These are phyloP conservation scores for Tryphoninae sp. DNA, from an alignment of 2,888 invertebrate genomes.

Conservation along the genomic window DNA sequence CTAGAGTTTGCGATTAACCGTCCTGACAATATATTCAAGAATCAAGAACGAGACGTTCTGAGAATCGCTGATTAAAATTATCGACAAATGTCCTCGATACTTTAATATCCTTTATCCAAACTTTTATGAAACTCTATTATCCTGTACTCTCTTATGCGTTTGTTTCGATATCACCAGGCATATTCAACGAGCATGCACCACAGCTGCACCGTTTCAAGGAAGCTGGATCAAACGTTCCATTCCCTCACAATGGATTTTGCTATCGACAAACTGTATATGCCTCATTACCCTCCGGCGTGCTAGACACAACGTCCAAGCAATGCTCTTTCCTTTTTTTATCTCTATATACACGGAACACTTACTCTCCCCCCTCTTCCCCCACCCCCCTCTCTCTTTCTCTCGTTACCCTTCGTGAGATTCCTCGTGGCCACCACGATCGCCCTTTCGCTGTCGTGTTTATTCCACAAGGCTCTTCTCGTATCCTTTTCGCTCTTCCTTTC, in stretches of 20 bases:
- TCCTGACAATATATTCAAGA: no score
- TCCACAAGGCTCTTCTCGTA: constrained; percentile 22
- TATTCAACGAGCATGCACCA: neutral
- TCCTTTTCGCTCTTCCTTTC: constrained; percentile 7
- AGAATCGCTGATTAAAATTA: neutral
- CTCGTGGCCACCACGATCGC: constrained; percentile 38
- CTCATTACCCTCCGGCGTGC: constrained; percentile 62
- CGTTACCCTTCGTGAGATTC: constrained; percentile 18
- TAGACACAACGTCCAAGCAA: constrained; percentile 44
- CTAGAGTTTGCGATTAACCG: no score
- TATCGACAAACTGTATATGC: constrained; percentile 62
- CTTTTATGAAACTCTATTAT: neutral
- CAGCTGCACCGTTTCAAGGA: constrained; percentile 33
- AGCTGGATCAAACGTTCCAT: constrained; percentile 17
- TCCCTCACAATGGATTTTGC: constrained; percentile 59
- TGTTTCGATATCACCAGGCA: neutral
- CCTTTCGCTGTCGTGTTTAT: constrained; percentile 52
- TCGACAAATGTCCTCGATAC: constrained; percentile 3
- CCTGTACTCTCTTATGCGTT: neutral
- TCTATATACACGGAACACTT: constrained; percentile 12
- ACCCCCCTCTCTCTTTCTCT: constrained; percentile 8
- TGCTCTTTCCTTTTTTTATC: constrained; percentile 47
- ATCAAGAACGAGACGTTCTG: neutral
- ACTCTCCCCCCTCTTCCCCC: constrained; percentile 22
- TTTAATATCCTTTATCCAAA: neutral